Evolutionary conservation across 1,140 invertebrate genomes (phyloP).

Genomic region (Cheumatopsyche charites): DNA sequence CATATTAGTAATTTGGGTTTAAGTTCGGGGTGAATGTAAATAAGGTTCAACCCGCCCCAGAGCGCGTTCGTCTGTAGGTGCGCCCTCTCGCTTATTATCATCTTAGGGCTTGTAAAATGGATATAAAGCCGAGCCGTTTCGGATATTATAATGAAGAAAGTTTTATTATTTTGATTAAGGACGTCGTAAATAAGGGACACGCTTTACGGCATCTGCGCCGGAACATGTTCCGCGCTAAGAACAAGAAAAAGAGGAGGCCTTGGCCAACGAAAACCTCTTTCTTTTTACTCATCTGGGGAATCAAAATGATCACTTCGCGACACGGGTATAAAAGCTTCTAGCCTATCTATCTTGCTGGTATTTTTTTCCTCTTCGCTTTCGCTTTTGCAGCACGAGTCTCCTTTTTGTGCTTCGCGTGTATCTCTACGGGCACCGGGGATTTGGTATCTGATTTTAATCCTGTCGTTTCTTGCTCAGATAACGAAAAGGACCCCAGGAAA

Average conservation of each 20-base stretch:
- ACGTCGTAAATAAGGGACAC: slow-evolving; percentile 29
- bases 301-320: slow-evolving; percentile 23
- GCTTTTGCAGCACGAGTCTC: no score
- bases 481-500: not conserved
- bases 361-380: not conserved
- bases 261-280: slow-evolving; percentile 16
- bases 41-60: no score
- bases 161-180: slow-evolving; percentile 45
- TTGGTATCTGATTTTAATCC: slow-evolving; percentile 25
- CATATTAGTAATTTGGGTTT: no score
- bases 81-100: slow-evolving; percentile 37
- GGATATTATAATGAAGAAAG: slow-evolving; percentile 45
- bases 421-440: slow-evolving; percentile 10
- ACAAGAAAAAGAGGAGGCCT: not conserved
- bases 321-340: slow-evolving; percentile 19
- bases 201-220: slow-evolving; percentile 16
- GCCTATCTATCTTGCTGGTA: slow-evolving; percentile 15
- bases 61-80: slow-evolving; percentile 3
- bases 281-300: slow-evolving; percentile 20
- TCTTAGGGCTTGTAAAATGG: slow-evolving; percentile 38
- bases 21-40: no score
- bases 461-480: slow-evolving; percentile 14
- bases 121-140: slow-evolving; percentile 38
- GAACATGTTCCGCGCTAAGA: not conserved
- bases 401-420: not conserved